Conservation (phyloP, 2,797 vertebrate genomes). For the Enteromius radiatus region DNA sequence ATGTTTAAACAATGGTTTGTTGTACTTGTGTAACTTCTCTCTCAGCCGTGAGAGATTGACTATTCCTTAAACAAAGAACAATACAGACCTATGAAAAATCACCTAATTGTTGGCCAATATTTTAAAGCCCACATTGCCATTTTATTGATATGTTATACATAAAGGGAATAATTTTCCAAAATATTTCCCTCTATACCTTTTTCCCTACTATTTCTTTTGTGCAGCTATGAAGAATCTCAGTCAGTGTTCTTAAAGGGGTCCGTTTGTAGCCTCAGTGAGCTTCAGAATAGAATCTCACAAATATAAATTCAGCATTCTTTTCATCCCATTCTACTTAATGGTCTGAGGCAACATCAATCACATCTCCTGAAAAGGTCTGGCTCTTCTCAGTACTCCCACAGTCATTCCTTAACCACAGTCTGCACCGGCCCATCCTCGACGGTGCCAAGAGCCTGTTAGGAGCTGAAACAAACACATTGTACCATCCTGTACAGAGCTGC, state of each 20-base stretch:
- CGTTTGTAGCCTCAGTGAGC: constrained; percentile 67
- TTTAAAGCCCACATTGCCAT: background rate
- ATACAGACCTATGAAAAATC: background rate
- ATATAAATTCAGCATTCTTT: constrained; percentile 70
- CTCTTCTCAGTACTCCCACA: constrained; percentile 68
- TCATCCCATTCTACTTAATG: constrained; percentile 63
- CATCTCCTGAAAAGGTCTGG: constrained; percentile 74
- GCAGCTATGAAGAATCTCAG: background rate
- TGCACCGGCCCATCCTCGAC: constrained; percentile 59
- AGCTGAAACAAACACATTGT: constrained; percentile 68
- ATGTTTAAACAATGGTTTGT: constrained; percentile 13
- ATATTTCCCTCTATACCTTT: background rate
- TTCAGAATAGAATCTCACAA: constrained; percentile 59
- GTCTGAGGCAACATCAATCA: constrained; percentile 71
- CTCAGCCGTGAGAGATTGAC: background rate
- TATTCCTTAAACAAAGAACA: constrained; percentile 4
- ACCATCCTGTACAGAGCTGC: constrained; percentile 69
- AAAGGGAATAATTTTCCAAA: too few species aligned
- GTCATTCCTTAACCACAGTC: constrained; percentile 69
- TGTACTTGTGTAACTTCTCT: constrained; percentile 15
- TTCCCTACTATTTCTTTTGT: background rate
- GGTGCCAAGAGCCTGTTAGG: constrained; percentile 63
- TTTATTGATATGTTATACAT: background rate
- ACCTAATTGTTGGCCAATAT: background rate
- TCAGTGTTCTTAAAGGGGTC: constrained; percentile 51